Base-by-base conservation (phyloP, 2,888 invertebrate species). In the Lypha dubia region DNA sequence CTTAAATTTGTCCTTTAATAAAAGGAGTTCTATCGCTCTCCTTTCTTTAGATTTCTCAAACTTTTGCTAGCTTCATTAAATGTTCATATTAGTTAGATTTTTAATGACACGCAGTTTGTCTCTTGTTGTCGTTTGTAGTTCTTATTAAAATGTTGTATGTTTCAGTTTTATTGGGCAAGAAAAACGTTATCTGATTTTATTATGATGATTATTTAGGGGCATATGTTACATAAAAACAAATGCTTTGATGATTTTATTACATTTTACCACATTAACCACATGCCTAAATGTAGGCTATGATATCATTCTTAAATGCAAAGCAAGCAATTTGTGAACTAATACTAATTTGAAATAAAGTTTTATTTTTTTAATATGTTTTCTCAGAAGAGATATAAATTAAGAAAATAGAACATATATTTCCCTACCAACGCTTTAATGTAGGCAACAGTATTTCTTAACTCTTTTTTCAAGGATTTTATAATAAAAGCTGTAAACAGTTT, bases 131-230 rank as follows among this genome's bases (percentile, higher is more conserved):
- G 11, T 7, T 60, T 22, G 17, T 67, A 56, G 53, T 35, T 71
- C 67, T 84, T 76, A 84, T 80, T 65, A 76, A 67, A n/a, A 60
- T 4, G 53, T 53, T 53, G n/a, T 51, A 17, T 17, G 3, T 51
- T 51, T 53, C 28, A 28, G 15, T 53, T 28, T 15, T 53, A 51
- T 24, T 7, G 53, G 24, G 1, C 53, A 53, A 4, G 3, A 17
- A 17, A 49, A 49, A 15, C 44, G 1, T 44, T 44, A 44, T 44
- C 15, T 44, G 44, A 44, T 44, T 44, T 46, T 7, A 46, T 17
- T 17, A 17, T 17, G n/a, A 46, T 46, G 5, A 46, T 46, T 46
- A 17, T 8, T 17, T 1, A 46, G 8, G 46, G 17, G 17, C 44
- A 44, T 49, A 22, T 11, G 49, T 22, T 49, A 11, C 3, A 49